A percentile compares a stretch with the other conserved stretches of the same genome.
Evolutionary conservation across 2,113 vertebrate genomes (phyloP).

Genomic region (Ursus arctos): DNA sequence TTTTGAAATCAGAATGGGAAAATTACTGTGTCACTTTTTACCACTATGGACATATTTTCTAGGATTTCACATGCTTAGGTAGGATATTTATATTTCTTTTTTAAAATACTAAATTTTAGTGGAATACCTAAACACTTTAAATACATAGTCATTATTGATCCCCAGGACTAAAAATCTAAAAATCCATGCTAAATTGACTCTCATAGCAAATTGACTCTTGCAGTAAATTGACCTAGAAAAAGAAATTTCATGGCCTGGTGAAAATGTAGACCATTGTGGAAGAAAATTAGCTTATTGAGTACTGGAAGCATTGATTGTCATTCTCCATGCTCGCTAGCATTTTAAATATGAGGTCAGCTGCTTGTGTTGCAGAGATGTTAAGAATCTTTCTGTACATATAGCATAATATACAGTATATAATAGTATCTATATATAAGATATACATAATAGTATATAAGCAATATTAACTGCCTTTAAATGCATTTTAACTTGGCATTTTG

Average conservation of each 20-base stretch:
- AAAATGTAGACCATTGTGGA: constrained; percentile 73
- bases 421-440: background rate
- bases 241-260: constrained; percentile 73
- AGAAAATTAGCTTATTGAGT: constrained; percentile 71
- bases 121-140: constrained; percentile 39
- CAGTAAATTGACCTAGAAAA: constrained; percentile 76
- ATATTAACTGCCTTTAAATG: constrained; percentile 3
- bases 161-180: constrained; percentile 59
- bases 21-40: background rate
- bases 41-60: background rate
- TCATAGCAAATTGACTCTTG: constrained; percentile 74
- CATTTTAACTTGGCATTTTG: constrained; percentile 16
- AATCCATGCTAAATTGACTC: constrained; percentile 73
- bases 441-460: background rate
- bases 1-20: constrained; percentile 27
- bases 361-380: background rate
- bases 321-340: constrained; percentile 25
- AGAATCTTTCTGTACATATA: background rate
- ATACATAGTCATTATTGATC: constrained; percentile 45
- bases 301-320: constrained; percentile 69
- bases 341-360: constrained; percentile 41
- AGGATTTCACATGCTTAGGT: background rate
- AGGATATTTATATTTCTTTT: constrained; percentile 19
- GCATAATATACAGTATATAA: background rate
- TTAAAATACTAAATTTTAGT: constrained; percentile 33